Percentiles rank a stretch among this genome's conserved stretches.
phyloP scores from a whole-genome alignment of 2,113 vertebrate species.

The Motacilla alba region DNA sequence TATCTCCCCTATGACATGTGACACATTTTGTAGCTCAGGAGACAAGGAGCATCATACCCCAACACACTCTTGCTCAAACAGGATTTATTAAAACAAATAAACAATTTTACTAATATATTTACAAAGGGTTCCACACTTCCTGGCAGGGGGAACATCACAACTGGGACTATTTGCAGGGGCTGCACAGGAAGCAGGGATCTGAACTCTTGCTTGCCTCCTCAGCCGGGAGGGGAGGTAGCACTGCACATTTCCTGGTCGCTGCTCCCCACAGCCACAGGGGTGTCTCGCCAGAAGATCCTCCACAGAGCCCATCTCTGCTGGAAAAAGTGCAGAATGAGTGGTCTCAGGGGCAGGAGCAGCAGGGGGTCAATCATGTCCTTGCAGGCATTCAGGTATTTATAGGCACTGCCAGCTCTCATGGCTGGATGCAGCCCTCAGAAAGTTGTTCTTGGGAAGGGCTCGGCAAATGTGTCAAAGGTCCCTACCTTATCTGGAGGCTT shows the following conservation, averaged over 20 bases:
- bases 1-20: neutral
- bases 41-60: neutral
- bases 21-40: neutral
- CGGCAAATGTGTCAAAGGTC: rapidly evolving
- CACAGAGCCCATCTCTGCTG: neutral
- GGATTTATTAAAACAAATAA: neutral
- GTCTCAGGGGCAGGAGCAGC: neutral
- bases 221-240: neutral
- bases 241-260: too few relatives aligned
- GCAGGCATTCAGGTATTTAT: neutral
- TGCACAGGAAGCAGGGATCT: neutral
- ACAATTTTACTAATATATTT: neutral
- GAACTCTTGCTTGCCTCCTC: neutral
- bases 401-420: neutral
- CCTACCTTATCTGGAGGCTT: neutral
- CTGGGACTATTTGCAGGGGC: neutral
- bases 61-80: neutral
- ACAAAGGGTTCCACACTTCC: neutral
- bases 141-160: neutral
- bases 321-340: neutral
- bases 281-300: neutral
- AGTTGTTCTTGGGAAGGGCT: neutral
- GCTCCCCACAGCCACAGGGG: neutral
- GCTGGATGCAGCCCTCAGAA: neutral
- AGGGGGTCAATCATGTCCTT: too few relatives aligned